phyloP scores from a whole-genome alignment of 2,113 vertebrate species.

The Gadus chalcogrammus region DNA sequence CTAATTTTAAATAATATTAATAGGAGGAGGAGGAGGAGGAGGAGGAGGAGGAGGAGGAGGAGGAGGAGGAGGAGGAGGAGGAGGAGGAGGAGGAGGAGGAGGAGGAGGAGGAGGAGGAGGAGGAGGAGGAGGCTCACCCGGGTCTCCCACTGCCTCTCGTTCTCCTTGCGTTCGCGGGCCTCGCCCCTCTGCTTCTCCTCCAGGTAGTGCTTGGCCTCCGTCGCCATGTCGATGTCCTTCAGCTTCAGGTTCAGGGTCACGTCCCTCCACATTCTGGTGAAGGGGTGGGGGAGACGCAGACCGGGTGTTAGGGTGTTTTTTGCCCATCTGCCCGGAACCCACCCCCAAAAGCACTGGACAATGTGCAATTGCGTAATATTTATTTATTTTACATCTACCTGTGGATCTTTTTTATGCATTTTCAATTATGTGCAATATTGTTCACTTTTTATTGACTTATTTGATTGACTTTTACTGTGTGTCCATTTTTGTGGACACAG shows the following conservation, averaged over 20 bases:
- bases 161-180: conserved; percentile 94
- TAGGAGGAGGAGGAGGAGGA: background rate
- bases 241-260: conserved; percentile 95
- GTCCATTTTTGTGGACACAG: no score
- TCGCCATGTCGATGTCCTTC: conserved; percentile 92
- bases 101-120: background rate
- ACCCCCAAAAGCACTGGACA: no score
- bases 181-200: conserved; percentile 96
- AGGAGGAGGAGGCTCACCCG: conserved; percentile 77
- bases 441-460: no score
- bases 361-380: no score
- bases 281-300: conserved; percentile 8
- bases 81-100: background rate
- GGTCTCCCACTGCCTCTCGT: conserved; percentile 92
- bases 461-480: no score
- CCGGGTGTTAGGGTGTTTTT: no score
- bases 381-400: no score
- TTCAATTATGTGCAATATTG: no score
- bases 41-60: background rate
- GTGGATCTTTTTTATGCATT: no score
- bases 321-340: no score
- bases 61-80: background rate
- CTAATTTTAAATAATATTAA: no score
- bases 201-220: conserved; percentile 90
- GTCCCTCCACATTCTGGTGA: conserved; percentile 88